A percentile compares a stretch with the other conserved stretches of the same genome.
Evolutionary conservation across 92 coral and sea anemone genomes (phyloP).

Genomic region (Virgularia gustaviana): DNA sequence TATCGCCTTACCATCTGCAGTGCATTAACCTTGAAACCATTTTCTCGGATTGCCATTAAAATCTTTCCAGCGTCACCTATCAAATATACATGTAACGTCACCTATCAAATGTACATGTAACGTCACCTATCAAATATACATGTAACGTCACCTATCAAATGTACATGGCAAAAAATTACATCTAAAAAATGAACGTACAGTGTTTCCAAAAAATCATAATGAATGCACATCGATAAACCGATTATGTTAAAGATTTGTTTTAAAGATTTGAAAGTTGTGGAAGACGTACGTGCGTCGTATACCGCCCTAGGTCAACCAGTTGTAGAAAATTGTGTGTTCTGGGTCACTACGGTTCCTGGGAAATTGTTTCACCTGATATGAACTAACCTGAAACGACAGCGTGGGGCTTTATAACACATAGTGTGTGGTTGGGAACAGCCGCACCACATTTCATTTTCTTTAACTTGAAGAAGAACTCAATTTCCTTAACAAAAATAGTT

Average conservation of each 20-base stretch:
- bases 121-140: constrained; percentile 57
- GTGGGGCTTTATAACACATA: constrained; percentile 86
- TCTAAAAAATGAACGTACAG: neutral
- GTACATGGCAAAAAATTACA: no score
- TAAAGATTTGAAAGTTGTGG: no score
- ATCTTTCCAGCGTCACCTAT: constrained; percentile 83
- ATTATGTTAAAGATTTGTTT: no score
- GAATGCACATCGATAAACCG: no score
- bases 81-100: neutral
- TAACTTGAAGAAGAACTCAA: constrained; percentile 76
- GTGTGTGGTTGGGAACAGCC: constrained; percentile 64
- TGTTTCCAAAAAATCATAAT: neutral
- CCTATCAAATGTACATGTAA: neutral
- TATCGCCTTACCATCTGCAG: constrained; percentile 68
- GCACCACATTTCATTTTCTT: constrained; percentile 62
- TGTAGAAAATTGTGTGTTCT: no score
- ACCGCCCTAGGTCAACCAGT: no score
- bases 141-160: no score
- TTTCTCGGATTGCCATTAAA: constrained; percentile 65
- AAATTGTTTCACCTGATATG: neutral
- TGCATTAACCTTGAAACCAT: constrained; percentile 84
- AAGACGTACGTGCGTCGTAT: no score
- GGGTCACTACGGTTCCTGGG: no score
- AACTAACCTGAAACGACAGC: constrained; percentile 75
- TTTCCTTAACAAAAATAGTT: no score